Percentiles rank a stretch among this genome's conserved stretches.
These are phyloP conservation scores for Ondatra zibethicus DNA, from an alignment of 2,113 vertebrate species.

Conservation along the genomic window DNA sequence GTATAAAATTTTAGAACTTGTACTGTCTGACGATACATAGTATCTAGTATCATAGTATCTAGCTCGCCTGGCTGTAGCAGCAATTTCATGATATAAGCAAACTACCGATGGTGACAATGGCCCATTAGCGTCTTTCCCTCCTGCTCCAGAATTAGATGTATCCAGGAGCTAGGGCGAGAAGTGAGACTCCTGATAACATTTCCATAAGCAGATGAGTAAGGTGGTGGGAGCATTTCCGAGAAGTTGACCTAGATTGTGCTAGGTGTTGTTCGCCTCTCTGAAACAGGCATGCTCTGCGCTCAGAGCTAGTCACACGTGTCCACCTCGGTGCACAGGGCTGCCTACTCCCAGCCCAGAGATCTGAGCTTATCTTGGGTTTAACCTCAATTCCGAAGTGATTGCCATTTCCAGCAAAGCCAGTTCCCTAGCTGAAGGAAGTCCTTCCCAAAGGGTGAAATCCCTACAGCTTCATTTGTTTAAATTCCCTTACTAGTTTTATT, in stretches of 20 bases:
- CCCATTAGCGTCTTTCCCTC: not conserved
- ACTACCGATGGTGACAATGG: not conserved
- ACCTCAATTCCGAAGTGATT: not conserved
- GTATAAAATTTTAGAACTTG: not conserved
- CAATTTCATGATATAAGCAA: not conserved
- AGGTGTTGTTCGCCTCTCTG: not conserved
- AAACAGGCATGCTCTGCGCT: not conserved
- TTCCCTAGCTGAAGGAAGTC: constrained; percentile 54
- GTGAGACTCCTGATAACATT: not conserved
- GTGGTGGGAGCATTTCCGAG: not conserved
- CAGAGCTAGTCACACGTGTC: not conserved
- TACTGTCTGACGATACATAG: not conserved
- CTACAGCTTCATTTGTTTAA: constrained; percentile 61
- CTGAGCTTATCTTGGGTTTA: not conserved
- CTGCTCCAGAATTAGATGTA: not conserved
- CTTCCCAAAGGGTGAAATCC: constrained; percentile 62
- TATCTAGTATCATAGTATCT: not conserved
- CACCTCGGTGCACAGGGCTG: not conserved
- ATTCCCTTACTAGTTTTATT: constrained; percentile 27
- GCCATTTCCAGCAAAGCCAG: constrained; percentile 55
- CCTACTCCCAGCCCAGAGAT: not conserved
- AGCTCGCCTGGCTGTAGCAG: not conserved
- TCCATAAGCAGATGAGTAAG: not conserved
- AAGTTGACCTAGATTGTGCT: constrained; percentile 34
- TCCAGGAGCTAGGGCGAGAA: not conserved